Base-by-base conservation (phyloP, 1,140 invertebrate genomes). In the Drosophila nannoptera region DNA sequence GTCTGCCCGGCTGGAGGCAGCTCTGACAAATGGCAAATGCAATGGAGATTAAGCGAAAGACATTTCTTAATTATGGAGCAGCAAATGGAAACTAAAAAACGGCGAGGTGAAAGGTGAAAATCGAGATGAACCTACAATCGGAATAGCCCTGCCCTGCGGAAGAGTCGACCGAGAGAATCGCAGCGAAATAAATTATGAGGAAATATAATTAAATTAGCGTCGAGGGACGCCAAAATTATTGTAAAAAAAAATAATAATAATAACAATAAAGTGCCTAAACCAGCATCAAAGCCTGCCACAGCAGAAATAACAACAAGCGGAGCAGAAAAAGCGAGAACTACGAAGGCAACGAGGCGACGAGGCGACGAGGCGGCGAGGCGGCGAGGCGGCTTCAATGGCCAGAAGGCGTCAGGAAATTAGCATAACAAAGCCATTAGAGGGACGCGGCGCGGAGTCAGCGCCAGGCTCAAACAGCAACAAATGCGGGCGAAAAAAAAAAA, bases 371-470 rank as follows among this genome's bases (percentile, higher is more conserved):
- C 22, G 22, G 22, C 22, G 31, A 40, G 40, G 4, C 14, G 32
- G 16, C 32, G 54, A 49, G 67, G 73, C 80, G 48, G 58, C 75
- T 46, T 75, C 67, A 60, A 78, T 76, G 80, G 72, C 78, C 75
- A 78, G 76, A 73, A 84, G 78, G 75, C 78, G 81, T 73, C 76
- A 69, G 54, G 63, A 83, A 84, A 84, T 84, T 86, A 84, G 81
- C 80, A 84, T 84, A 77, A 84, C 80, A 84, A 80, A 84, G 80
- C 73, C 76, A 84, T 84, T 84, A 84, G 68, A 67, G 50, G 50
- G 50, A 38, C 50, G 68, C 58, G 60, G 80, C 38, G 64, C 22
- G 64, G 45, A 56, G 45, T 14, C 45, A 53, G 42, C 38, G 14
- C 50, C 32, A 9, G 22, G 53, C 45, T 14, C 14, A 42, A 63